Percentiles rank a stretch among this genome's conserved stretches.
Evolutionary conservation across 2,113 vertebrate species (phyloP).

Genomic region (Heterotis niloticus): DNA sequence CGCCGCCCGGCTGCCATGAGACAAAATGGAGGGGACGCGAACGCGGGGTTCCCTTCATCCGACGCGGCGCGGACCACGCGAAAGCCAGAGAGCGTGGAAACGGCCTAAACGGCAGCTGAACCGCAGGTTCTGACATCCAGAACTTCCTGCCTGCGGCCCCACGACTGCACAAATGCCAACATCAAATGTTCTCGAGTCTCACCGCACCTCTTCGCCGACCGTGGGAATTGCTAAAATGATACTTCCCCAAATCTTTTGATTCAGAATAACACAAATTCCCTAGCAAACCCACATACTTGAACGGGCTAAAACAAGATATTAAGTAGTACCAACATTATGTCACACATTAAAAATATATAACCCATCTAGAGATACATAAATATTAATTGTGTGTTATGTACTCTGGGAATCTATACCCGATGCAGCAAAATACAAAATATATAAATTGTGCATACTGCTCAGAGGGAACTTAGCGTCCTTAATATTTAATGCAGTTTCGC

Average conservation of each 20-base stretch:
- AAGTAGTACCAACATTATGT: slow-evolving; percentile 19
- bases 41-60: not conserved
- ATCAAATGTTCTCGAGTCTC: too few relatives aligned
- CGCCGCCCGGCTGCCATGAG: not conserved
- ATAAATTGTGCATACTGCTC: slow-evolving; percentile 13
- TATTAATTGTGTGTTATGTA: slow-evolving; percentile 21
- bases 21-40: not conserved
- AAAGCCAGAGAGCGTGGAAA: not conserved
- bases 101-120: not conserved
- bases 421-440: slow-evolving; percentile 14
- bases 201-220: too few relatives aligned
- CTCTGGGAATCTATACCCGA: slow-evolving; percentile 15
- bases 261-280: slow-evolving; percentile 2
- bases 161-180: too few relatives aligned
- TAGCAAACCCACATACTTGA: not conserved
- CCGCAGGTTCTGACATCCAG: not conserved
- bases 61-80: not conserved
- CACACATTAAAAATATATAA: slow-evolving; percentile 20
- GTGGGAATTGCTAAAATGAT: not conserved
- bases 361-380: not conserved
- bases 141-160: not conserved
- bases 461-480: not conserved
- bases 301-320: slow-evolving; percentile 18
- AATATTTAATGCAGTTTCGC: slow-evolving; percentile 16
- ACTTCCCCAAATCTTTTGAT: not conserved